These are phyloP conservation scores for Acleris cristana DNA, from an alignment of 2,888 invertebrate genomes.

Conservation along the genomic window DNA sequence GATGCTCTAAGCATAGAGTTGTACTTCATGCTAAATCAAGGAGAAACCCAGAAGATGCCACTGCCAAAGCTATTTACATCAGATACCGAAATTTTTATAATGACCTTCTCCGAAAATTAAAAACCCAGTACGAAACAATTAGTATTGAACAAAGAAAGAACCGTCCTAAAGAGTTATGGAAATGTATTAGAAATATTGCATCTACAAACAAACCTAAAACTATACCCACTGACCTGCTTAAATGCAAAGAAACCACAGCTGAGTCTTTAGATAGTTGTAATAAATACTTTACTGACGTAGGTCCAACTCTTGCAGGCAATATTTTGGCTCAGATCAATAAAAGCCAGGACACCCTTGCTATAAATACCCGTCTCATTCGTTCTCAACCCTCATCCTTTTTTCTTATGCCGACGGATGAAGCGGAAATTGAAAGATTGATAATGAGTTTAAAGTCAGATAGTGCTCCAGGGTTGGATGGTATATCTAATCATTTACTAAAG, in stretches of 20 bases:
- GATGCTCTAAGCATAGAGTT: slow-evolving; percentile 35
- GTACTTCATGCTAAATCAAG: slow-evolving; percentile 30
- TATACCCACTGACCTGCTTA: slow-evolving; percentile 3
- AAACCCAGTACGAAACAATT: slow-evolving; percentile 36
- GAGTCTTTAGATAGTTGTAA: slow-evolving; percentile 8
- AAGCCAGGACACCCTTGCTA: no score
- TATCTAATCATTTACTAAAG: no score
- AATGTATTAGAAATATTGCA: slow-evolving; percentile 31
- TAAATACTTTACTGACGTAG: no score
- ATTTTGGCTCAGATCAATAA: no score
- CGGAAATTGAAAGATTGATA: no score
- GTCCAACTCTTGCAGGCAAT: no score
- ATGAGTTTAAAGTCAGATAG: no score
- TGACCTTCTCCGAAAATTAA: slow-evolving; percentile 35
- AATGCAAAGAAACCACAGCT: neutral
- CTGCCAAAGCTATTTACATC: slow-evolving; percentile 33
- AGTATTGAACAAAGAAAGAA: slow-evolving; percentile 28
- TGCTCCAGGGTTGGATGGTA: no score
- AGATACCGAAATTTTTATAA: slow-evolving; percentile 40
- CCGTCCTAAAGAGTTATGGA: slow-evolving; percentile 39
- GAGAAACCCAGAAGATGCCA: slow-evolving; percentile 34
- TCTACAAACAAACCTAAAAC: slow-evolving; percentile 7
- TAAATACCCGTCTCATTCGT: no score
- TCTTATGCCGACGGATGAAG: no score
- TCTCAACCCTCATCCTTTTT: no score